Base-by-base conservation (phyloP, 2,797 vertebrate genomes). In the Coranthus polyacanthus region DNA sequence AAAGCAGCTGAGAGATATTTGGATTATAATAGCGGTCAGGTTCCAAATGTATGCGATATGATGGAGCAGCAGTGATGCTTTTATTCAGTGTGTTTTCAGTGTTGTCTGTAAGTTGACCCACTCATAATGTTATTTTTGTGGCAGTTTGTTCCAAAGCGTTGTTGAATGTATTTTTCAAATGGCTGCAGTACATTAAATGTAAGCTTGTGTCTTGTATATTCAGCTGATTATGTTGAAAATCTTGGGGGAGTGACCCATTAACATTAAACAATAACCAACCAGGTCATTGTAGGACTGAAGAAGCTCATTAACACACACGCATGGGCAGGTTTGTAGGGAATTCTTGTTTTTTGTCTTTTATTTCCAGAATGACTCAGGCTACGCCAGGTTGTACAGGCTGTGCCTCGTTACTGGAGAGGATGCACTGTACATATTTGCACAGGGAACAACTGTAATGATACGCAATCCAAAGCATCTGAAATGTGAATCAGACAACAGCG, bases 21-120 rank as follows among this genome's bases (percentile, higher is more conserved):
- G 66, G 63, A 85, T 86, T 83, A 81, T 67, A 24, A 81, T 72
- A 37, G 60, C 26, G 24, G 18, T 45, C 13, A 61, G 41, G 10
- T 21, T 68, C 57, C 64, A 64, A 43, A 72, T 67, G 59, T 51
- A 38, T 58, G 44, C 41, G 54, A 78, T 61, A 47, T 56, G 24
- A 63, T 63, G 51, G 50, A 55, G 12, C 24, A 55, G 12, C 24
- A 46, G 24, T n/a, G 29, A 10, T 53, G 21, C n/a, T 49, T 78
- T 44, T 1, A 6, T 49, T 53, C 18, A n/a, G 36, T 17, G 18
- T 13, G 20, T 46, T 22, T 10, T n/a, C n/a, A 3, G 36, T 6
- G 4, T 24, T 26, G 3, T 26, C 24, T 26, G 24, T 3, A 26
- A 26, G n/a, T n/a, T n/a, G n/a, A n/a, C n/a, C n/a, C n/a, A n/a